These are phyloP conservation scores for Symphodus melops DNA, from an alignment of 2,113 vertebrate species.

Conservation along the genomic window DNA sequence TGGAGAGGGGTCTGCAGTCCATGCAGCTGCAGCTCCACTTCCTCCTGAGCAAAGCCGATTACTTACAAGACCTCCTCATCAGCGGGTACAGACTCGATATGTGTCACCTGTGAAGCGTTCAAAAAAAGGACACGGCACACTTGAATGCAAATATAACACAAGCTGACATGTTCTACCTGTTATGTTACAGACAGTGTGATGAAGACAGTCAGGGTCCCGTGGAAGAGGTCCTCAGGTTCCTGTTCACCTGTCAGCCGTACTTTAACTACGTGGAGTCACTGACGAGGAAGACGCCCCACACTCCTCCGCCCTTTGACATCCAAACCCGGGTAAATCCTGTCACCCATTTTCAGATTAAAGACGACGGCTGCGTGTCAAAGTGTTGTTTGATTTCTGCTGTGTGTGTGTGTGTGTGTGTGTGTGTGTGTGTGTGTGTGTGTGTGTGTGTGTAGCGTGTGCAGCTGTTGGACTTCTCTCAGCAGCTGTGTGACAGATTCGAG, in stretches of 20 bases:
- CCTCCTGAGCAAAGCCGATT: constrained; percentile 81
- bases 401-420: too few species aligned
- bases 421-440: constrained; percentile 8
- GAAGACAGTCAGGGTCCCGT: constrained; percentile 73
- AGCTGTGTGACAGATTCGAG: constrained; percentile 84
- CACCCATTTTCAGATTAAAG: not conserved
- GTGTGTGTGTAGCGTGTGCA: constrained; percentile 54
- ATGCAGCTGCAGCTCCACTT: constrained; percentile 80
- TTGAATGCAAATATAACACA: too few species aligned
- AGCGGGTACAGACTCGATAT: constrained; percentile 34
- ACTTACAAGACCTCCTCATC: constrained; percentile 77
- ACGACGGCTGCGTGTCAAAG: too few species aligned
- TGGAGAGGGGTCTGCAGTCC: constrained; percentile 72
- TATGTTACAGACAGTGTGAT: constrained; percentile 67
- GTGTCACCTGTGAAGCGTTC: accelerated
- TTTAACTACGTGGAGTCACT: constrained; percentile 86
- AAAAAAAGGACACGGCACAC: too few species aligned
- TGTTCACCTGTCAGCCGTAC: constrained; percentile 83
- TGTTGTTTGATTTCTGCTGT: too few species aligned
- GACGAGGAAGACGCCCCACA: constrained; percentile 61
- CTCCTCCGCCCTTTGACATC: constrained; percentile 63
- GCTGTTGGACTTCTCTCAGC: constrained; percentile 87
- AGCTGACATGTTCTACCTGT: not conserved
- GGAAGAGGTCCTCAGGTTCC: constrained; percentile 77
- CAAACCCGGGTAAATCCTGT: constrained; percentile 73